Evolutionary conservation across 2,888 invertebrate species (phyloP), one percentile per base, ranked within the genome.

Genomic region (Athripsodes cinereus): DNA sequence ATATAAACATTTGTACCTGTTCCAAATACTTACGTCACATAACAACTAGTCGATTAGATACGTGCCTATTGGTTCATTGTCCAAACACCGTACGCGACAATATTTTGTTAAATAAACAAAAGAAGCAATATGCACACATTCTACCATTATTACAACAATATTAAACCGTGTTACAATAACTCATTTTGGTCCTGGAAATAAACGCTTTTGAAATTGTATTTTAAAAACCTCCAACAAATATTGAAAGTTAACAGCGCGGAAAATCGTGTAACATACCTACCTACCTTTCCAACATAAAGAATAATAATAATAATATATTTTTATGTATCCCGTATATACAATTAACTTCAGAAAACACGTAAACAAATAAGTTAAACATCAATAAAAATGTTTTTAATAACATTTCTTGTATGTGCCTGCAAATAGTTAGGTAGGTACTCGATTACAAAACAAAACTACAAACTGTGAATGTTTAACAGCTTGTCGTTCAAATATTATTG

Each of bases 381-480:
- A 47, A 57, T 52, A 57, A 57, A 44, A 21, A 34, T 46, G 44
- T 52, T 40, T 40, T 40, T n/a, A 40, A 40, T 40, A 40, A 40
- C 40, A 40, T 40, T 40, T 40, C 40, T 40, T 16, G 40, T 40
- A 16, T 40, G 13, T 40, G 40, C 40, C 13, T 40, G n/a, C 40
- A 40, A 40, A 13, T 40, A 40, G 40, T 3, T 3, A 40, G n/a
- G 16, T 40, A 40, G n/a, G 40, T 26, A 40, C 60, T 58, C 58
- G 58, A 55, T 61, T 56, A 48, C 57, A 54, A 19, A 57, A 47
- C 52, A 59, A 57, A 62, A 59, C 16, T 5, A 55, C 56, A 62
- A 59, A 59, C 59, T 59, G 57, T 62, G 59, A 62, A 59, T 59
- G 52, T 51, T 18, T 22, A 50, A 40, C 13, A 40, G 40, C 16